These are phyloP conservation scores for Trichogramma dendrolimi DNA, from an alignment of 2,888 invertebrate genomes.

Conservation along the genomic window DNA sequence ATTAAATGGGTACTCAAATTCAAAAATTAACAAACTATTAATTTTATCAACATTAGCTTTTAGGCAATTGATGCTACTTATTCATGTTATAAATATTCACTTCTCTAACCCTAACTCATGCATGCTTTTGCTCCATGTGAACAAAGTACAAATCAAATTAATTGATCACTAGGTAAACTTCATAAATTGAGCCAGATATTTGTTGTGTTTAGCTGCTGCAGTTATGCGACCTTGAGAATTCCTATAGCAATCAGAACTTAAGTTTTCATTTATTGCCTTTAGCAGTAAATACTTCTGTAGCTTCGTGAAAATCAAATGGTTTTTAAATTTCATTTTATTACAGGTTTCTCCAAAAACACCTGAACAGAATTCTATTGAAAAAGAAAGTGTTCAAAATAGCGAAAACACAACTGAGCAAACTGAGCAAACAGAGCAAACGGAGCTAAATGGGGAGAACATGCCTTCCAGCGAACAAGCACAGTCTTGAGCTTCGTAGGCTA, in stretches of 20 bases:
- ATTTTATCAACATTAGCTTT: not conserved
- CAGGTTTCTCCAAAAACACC: constrained; percentile 50
- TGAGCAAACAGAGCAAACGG: constrained; percentile 48
- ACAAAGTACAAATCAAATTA: constrained; percentile 15
- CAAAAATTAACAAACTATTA: not conserved
- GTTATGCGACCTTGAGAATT: constrained; percentile 18
- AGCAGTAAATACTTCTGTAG: constrained; percentile 19
- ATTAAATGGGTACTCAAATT: constrained; percentile 12
- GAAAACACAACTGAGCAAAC: constrained; percentile 39
- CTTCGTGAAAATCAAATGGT: constrained; percentile 20
- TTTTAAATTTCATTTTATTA: constrained; percentile 48
- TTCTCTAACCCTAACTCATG: not conserved
- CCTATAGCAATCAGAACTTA: constrained; percentile 14
- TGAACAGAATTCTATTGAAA: constrained; percentile 42
- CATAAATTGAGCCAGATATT: constrained; percentile 19
- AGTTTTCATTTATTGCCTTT: constrained; percentile 12
- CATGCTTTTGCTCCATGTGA: constrained; percentile 12
- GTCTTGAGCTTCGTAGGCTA: constrained; percentile 50
- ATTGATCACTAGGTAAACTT: constrained; percentile 11
- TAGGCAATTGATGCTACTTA: not conserved
- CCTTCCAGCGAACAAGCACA: constrained; percentile 52
- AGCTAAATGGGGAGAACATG: constrained; percentile 47
- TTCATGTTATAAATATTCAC: not conserved
- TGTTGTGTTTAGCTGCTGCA: constrained; percentile 24
- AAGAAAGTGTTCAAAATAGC: constrained; percentile 50